phyloP scores from a whole-genome alignment of 2,797 vertebrate species.

The Oceanodroma leucorhoa region DNA sequence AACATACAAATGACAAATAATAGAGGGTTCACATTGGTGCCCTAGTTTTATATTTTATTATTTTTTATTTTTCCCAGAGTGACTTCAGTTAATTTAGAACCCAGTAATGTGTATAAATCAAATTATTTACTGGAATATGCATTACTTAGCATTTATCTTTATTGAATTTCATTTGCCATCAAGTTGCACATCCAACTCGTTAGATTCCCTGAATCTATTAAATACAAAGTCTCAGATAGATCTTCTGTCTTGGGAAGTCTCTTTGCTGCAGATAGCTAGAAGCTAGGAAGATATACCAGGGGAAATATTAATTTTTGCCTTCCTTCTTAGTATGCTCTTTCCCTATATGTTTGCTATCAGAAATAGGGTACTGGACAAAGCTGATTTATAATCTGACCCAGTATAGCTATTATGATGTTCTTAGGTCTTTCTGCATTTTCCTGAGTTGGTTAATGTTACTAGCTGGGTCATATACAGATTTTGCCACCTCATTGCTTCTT shows the following conservation, averaged over 20 bases:
- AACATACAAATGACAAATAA: neutral
- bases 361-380: neutral
- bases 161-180: conserved; percentile 32
- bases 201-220: neutral
- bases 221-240: neutral
- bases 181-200: neutral
- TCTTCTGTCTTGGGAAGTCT: neutral
- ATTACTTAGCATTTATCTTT: conserved; percentile 16
- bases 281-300: neutral
- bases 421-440: neutral
- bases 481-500: neutral
- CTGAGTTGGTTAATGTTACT: neutral
- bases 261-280: neutral
- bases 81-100: neutral
- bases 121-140: conserved; percentile 40
- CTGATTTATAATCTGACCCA: neutral
- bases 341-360: neutral
- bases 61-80: neutral
- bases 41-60: neutral
- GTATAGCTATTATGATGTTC: neutral
- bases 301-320: neutral
- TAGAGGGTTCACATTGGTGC: neutral
- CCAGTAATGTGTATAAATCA: neutral
- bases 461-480: neutral
- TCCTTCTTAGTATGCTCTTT: neutral